phyloP scores from a whole-genome alignment of 2,888 invertebrate species.

The Chrysomela aeneicollis region DNA sequence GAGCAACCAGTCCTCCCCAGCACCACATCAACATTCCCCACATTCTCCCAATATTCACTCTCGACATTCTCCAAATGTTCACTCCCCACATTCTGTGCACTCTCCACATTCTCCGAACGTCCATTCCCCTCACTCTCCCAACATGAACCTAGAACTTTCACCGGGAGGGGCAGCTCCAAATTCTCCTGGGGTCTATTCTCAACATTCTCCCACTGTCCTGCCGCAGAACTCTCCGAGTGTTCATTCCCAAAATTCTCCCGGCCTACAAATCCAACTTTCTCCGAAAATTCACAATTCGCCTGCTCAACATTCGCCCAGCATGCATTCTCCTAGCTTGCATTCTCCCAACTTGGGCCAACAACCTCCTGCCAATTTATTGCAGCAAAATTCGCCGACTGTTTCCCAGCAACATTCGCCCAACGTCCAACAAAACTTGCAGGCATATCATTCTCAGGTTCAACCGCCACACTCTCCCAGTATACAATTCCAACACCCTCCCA shows the following conservation, averaged over 20 bases:
- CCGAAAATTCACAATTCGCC: slow-evolving; percentile 36
- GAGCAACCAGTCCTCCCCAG: slow-evolving; percentile 48
- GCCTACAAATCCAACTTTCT: slow-evolving; percentile 36
- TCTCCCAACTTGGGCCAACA: not conserved
- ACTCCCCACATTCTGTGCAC: slow-evolving; percentile 36
- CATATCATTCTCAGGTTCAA: slow-evolving; percentile 37
- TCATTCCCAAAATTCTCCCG: slow-evolving; percentile 38
- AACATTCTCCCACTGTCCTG: slow-evolving; percentile 33
- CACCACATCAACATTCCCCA: slow-evolving; percentile 38
- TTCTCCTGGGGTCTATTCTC: slow-evolving; percentile 35
- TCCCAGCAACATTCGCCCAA: slow-evolving; percentile 6
- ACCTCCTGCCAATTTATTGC: not conserved
- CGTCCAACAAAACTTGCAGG: slow-evolving; percentile 29
- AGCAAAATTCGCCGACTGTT: not conserved
- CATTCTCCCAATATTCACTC: slow-evolving; percentile 35
- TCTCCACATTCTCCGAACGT: slow-evolving; percentile 41
- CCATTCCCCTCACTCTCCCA: slow-evolving; percentile 44
- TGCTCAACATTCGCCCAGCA: slow-evolving; percentile 31
- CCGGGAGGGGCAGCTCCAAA: slow-evolving; percentile 27
- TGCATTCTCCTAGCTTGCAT: slow-evolving; percentile 26
- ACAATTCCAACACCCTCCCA: slow-evolving; percentile 18
- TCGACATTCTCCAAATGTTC: slow-evolving; percentile 35
- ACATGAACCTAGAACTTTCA: slow-evolving; percentile 18
- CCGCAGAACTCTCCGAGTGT: slow-evolving; percentile 36
- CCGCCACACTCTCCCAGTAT: slow-evolving; percentile 22